Evolutionary conservation across 2,797 vertebrate genomes (phyloP), one percentile per base, ranked within the genome.

Genomic region (Tauraco hartlaubi): DNA sequence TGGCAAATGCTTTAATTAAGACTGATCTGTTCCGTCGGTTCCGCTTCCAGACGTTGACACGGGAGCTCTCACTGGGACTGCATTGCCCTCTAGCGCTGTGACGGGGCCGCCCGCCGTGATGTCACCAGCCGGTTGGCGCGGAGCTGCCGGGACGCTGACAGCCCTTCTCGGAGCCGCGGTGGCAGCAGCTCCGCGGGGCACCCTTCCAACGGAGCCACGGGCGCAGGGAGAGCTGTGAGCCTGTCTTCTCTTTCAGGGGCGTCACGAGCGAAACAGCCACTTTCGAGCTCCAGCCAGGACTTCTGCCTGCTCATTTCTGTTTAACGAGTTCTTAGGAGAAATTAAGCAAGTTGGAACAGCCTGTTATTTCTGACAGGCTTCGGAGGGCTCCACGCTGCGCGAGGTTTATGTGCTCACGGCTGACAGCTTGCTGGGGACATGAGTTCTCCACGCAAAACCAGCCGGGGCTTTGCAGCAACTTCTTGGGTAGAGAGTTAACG

Each of bases 81-180:
- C 96, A 97, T 94, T 97, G 97, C 97, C 98, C 97, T 93, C 98
- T 98, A 98, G 98, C 92, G 98, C 96, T 87, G 94, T 35, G 83
- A 25, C 33, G 73, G 93, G 96, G 96, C 96, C 56, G 85, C 91
- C 97, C 86, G 93, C 92, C 8, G 92, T 93, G 98, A 98, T 98
- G 98, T 98, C 97, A 97, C 87, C 26, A 94, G 97, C 87, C 92
- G 20, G 73, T 19, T 75, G 94, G 66, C 35, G 91, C 96, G 68
- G 87, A 87, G 96, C 95, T 80, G 90, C 84, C 87, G 39, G n/a
- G 76, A 52, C 29, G 85, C 95, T 85, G 88, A 83, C 98, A 95
- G 96, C 94, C 91, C 96, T 94, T 88, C 93, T 52, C 75, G 94
- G 92, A 92, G 97, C 90, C 92, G 93, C 96, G 49, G 96, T 74